phyloP scores from a whole-genome alignment of 2,888 invertebrate species.

The Athripsodes cinereus region DNA sequence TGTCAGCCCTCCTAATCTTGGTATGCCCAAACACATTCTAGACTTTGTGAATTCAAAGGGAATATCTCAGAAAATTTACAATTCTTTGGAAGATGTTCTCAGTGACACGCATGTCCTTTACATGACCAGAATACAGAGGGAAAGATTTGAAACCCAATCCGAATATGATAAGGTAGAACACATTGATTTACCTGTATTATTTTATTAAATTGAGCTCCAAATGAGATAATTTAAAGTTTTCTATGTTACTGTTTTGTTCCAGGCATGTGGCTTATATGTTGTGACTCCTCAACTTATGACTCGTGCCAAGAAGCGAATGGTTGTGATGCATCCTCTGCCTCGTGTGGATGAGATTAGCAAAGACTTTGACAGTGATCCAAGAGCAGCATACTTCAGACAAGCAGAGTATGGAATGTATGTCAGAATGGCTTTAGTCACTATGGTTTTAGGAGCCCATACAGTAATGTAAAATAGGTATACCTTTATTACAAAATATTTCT shows the following conservation, averaged over 20 bases:
- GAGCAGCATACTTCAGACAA: slow-evolving; percentile 98
- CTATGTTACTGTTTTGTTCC: slow-evolving; percentile 26
- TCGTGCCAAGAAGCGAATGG: slow-evolving; percentile 86
- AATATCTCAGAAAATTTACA: slow-evolving; percentile 66
- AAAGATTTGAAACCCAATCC: slow-evolving; percentile 76
- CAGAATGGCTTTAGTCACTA: slow-evolving; percentile 93
- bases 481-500: too few species aligned
- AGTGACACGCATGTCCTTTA: slow-evolving; percentile 95
- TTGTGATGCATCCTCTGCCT: slow-evolving; percentile 96
- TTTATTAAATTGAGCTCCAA: too few species aligned
- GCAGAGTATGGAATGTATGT: slow-evolving; percentile 98
- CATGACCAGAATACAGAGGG: slow-evolving; percentile 96
- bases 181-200: too few species aligned
- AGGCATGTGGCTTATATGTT: slow-evolving; percentile 82
- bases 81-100: slow-evolving; percentile 77
- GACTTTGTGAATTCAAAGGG: slow-evolving; percentile 74
- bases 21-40: slow-evolving; percentile 85
- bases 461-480: too few species aligned
- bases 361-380: slow-evolving; percentile 91
- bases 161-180: slow-evolving; percentile 76
- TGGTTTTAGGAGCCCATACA: slow-evolving; percentile 63
- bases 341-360: slow-evolving; percentile 91
- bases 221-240: too few species aligned
- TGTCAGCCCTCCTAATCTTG: slow-evolving; percentile 79
- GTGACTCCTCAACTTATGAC: slow-evolving; percentile 96